Percentiles rank a stretch among this genome's conserved stretches.
phyloP scores from a whole-genome alignment of 1,140 invertebrate species.

The Hycleus phaleratus region DNA sequence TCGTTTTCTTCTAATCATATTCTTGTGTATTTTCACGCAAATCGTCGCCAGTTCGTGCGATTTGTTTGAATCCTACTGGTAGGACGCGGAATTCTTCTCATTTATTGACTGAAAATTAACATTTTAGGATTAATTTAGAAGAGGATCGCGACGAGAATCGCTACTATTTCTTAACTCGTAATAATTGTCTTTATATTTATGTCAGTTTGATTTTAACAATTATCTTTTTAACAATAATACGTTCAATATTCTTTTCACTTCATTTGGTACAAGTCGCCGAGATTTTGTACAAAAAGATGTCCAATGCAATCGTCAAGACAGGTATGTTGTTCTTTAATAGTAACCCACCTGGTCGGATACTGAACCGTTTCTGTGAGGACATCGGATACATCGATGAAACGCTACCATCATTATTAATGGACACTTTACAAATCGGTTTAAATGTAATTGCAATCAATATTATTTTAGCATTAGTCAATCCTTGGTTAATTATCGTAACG shows the following conservation, averaged over 20 bases:
- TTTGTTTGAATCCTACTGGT: conserved; percentile 63
- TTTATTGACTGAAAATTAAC: not conserved
- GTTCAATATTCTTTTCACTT: conserved; percentile 66
- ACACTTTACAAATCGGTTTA: conserved; percentile 53
- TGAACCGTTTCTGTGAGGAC: conserved; percentile 70
- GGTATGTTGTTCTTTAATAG: conserved; percentile 86
- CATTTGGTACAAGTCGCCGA: conserved; percentile 59
- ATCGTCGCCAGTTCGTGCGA: conserved; percentile 57
- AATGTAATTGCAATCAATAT: conserved; percentile 31
- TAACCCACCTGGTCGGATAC: conserved; percentile 70
- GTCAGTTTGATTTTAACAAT: conserved; percentile 41
- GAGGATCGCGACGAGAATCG: not conserved
- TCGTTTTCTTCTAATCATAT: conserved; percentile 43
- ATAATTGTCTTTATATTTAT: conserved; percentile 41
- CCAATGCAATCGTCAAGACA: conserved; percentile 67
- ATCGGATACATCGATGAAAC: conserved; percentile 77
- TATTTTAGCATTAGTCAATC: conserved; percentile 53
- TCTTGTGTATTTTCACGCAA: conserved; percentile 53
- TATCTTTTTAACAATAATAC: conserved; percentile 49
- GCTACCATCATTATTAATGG: conserved; percentile 66
- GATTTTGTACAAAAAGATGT: conserved; percentile 74
- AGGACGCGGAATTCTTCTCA: conserved; percentile 37
- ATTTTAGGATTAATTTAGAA: conserved; percentile 28
- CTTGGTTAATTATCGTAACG: conserved; percentile 52
- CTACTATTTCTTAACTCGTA: conserved; percentile 13